phyloP scores from a whole-genome alignment of 1,140 invertebrate genomes.

The Stenopsyche tienmushanensis region DNA sequence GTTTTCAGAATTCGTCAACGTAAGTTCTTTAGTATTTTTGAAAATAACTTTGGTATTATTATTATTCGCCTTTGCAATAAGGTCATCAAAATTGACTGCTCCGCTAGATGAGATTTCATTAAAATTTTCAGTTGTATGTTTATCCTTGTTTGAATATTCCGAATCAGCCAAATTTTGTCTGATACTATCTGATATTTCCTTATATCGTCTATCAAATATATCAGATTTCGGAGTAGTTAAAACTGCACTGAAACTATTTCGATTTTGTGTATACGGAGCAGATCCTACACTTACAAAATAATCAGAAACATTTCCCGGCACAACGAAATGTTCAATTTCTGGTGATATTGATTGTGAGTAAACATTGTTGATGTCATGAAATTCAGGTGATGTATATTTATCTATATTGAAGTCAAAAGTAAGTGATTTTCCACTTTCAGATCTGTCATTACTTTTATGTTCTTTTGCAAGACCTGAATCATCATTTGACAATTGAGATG shows the following conservation, averaged over 20 bases:
- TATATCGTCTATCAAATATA: conserved; percentile 34
- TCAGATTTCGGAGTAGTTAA: conserved; percentile 29
- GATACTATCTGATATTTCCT: conserved; percentile 39
- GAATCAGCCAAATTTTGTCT: conserved; percentile 36
- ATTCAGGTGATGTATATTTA: conserved; percentile 40
- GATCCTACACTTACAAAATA: conserved; percentile 36
- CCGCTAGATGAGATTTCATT: neutral
- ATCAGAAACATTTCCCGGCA: conserved; percentile 39
- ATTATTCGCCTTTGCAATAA: conserved; percentile 25
- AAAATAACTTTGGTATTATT: conserved; percentile 34
- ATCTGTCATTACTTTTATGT: conserved; percentile 18
- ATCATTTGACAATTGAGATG: neutral
- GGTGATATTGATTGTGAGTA: conserved; percentile 38
- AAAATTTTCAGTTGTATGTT: neutral
- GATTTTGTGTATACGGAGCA: neutral
- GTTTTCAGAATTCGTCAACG: conserved; percentile 29
- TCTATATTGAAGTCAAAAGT: conserved; percentile 36
- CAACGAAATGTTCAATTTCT: conserved; percentile 38
- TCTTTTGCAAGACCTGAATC: neutral
- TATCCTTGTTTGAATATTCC: conserved; percentile 25
- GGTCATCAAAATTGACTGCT: conserved; percentile 33
- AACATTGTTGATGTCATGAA: conserved; percentile 41
- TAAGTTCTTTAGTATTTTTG: conserved; percentile 38
- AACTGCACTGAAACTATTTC: conserved; percentile 8
- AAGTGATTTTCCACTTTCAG: conserved; percentile 28